Conservation (phyloP, 2,888 invertebrate genomes). For the Clivina fossor region DNA sequence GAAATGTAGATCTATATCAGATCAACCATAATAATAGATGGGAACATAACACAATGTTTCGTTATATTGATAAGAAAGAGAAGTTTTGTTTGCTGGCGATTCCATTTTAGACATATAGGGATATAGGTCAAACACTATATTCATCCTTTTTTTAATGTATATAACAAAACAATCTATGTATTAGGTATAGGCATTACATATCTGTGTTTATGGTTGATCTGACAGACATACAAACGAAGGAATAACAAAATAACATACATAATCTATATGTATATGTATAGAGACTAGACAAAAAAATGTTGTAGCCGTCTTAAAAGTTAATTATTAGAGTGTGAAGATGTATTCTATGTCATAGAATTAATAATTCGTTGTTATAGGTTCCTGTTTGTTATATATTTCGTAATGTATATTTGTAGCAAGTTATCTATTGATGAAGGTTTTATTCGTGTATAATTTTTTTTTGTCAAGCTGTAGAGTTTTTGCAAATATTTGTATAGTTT, state of each 20-base stretch:
- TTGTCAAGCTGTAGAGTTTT: slow-evolving; percentile 16
- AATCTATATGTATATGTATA: slow-evolving; percentile 27
- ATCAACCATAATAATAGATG: too few species aligned
- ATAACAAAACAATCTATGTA: too few species aligned
- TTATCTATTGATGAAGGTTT: slow-evolving; percentile 9
- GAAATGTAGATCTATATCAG: too few species aligned
- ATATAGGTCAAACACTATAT: too few species aligned
- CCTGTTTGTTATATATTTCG: slow-evolving; percentile 31
- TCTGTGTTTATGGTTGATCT: too few species aligned
- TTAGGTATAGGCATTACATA: too few species aligned
- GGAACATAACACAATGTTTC: too few species aligned
- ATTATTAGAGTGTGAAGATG: slow-evolving; percentile 32
- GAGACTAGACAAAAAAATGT: slow-evolving; percentile 25
- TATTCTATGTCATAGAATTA: slow-evolving; percentile 34
- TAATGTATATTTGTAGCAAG: slow-evolving; percentile 23
- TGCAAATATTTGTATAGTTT: slow-evolving; percentile 32
- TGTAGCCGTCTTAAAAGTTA: slow-evolving; percentile 31
- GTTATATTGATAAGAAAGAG: too few species aligned
- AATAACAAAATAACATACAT: slow-evolving; percentile 10
- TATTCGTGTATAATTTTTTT: slow-evolving; percentile 8
- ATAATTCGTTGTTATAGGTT: slow-evolving; percentile 32
- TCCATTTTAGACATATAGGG: too few species aligned
- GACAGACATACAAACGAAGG: too few species aligned
- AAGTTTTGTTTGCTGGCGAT: too few species aligned
- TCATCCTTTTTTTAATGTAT: too few species aligned